phyloP scores from a whole-genome alignment of 2,888 invertebrate genomes.

The Scaptodrosophila latifasciaeformis region DNA sequence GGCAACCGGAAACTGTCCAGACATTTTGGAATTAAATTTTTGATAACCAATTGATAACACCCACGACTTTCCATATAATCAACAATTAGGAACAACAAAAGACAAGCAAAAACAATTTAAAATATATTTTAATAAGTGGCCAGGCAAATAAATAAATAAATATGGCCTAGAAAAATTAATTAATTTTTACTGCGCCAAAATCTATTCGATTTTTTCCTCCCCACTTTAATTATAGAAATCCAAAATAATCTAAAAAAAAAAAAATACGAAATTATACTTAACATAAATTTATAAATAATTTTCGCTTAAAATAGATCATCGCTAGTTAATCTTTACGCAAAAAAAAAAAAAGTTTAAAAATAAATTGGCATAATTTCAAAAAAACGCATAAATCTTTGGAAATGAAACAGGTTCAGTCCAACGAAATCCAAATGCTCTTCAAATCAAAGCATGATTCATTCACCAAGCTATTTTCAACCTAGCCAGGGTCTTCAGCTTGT shows the following conservation, averaged over 20 bases:
- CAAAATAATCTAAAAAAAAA: too few relatives aligned
- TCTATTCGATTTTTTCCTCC: too few relatives aligned
- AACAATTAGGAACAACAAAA: conserved; percentile 31
- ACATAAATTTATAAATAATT: too few relatives aligned
- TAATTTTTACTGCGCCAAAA: too few relatives aligned
- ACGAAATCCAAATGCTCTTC: too few relatives aligned
- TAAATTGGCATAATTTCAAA: neutral
- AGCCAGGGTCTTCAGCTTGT: too few relatives aligned
- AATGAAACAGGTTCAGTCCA: too few relatives aligned
- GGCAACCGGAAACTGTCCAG: conserved; percentile 59
- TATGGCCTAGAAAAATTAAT: conserved; percentile 5
- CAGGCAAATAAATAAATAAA: neutral
- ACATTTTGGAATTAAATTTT: conserved; percentile 35
- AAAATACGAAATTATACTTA: neutral
- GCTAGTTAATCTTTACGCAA: neutral
- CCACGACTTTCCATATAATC: conserved; percentile 48
- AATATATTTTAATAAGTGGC: neutral
- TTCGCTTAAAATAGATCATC: too few relatives aligned
- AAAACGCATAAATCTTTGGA: neutral
- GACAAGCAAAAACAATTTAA: conserved; percentile 8
- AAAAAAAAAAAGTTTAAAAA: neutral
- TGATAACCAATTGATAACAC: conserved; percentile 66
- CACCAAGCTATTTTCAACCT: too few relatives aligned
- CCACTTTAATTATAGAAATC: too few relatives aligned
- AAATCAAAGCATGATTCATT: too few relatives aligned